Base-by-base conservation (phyloP, 2,888 invertebrate species). In the Barypeithes pellucidus region DNA sequence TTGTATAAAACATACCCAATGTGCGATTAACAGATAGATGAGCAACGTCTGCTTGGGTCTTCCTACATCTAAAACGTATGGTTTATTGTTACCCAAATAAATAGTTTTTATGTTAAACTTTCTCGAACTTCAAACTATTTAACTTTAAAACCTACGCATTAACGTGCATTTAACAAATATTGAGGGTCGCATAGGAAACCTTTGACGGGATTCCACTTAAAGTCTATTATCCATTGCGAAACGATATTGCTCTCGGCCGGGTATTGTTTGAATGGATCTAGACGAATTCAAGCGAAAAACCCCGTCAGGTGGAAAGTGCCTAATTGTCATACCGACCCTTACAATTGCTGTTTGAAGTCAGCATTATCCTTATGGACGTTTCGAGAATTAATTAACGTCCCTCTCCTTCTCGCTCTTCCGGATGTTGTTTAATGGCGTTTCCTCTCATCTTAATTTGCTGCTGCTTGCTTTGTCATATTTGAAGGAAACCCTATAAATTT, bases 281-380 rank as follows among this genome's bases (percentile, higher is more conserved):
- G 39, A 20, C 47, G 61, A 60, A 52, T 50, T 22, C 68, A 29
- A 61, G 68, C 61, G 68, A 71, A 65, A 57, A 71, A 65, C 47
- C 71, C 71, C 52, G 59, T 63, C 59, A 71, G 71, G 65, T 71
- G 71, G 71, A 71, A 70, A 71, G 57, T 47, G 59, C 47, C 71
- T 71, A 65, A 71, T 65, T 71, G 71, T 71, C 57, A 70, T 65
- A 63, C 54, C 47, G 71, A 57, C 65, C 71, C 59, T 71, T 16
- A 47, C 71, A 71, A 71, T 71, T 71, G 71, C 47, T 59, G 65
- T 70, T 70, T 70, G 70, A 70, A 63, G 65, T 71, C 71, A 71
- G 71, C 63, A 71, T 65, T 71, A 65, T 71, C 71, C 63, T 65
- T 71, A 65, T 59, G 57, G 59, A 59, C 59, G 41, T 71, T 43